Evolutionary conservation across 2,797 vertebrate genomes (phyloP).

Genomic region (Florisuga fusca): DNA sequence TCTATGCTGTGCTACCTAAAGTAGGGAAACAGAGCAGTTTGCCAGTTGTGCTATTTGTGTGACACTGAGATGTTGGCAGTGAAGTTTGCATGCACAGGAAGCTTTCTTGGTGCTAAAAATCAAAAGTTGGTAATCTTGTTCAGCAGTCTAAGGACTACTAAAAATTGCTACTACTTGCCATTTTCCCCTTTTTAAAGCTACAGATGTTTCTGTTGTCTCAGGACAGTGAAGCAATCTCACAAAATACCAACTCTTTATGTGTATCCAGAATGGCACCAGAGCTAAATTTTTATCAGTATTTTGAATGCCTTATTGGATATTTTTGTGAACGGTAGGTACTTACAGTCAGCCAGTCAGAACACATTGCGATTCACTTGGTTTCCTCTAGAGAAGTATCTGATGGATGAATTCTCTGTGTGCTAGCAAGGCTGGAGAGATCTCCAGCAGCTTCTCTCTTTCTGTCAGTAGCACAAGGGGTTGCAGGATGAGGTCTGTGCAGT

Average conservation of each 20-base stretch:
- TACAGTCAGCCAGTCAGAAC: neutral
- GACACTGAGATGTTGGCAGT: neutral
- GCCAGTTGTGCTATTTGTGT: neutral
- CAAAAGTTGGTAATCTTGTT: neutral
- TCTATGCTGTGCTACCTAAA: neutral
- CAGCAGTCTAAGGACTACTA: neutral
- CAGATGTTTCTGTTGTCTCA: neutral
- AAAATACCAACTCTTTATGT: neutral
- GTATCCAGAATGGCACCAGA: neutral
- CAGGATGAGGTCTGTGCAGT: no score
- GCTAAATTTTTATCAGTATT: neutral
- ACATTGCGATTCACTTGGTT: no score
- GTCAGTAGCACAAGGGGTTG: no score
- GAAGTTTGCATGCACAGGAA: neutral
- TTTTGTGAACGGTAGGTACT: neutral
- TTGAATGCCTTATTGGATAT: neutral
- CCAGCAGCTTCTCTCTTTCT: no score
- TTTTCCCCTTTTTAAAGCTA: neutral
- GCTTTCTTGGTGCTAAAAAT: neutral
- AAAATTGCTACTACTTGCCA: neutral
- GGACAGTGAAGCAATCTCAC: rapidly evolving
- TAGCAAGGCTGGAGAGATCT: no score
- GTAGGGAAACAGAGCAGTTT: neutral
- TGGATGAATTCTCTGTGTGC: no score
- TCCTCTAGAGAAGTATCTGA: no score